Evolutionary conservation across 2,797 vertebrate genomes (phyloP), one percentile per base, ranked within the genome.

Genomic region (Carapus acus): DNA sequence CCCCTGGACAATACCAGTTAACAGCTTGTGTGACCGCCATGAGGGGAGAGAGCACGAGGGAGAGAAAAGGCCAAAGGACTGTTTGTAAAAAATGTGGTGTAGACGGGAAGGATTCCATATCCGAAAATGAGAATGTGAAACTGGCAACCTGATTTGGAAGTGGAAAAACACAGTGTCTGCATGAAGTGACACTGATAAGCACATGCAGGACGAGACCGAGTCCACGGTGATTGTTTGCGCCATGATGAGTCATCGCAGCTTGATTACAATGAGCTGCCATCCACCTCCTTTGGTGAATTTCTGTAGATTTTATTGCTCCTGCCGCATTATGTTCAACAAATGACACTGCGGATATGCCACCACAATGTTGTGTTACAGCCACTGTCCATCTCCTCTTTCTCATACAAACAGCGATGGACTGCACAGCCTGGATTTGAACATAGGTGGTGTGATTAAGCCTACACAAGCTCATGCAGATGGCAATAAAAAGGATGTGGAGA

Each of bases 381-480:
- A 6, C 44, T 27, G 27, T 7, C 44, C 20, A 20, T n/a, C 33
- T 49, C 27, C 41, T 34, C 29, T 18, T 40, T 33, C 12, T 13
- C 3, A 7, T 13, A 7, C n/a, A n/a, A n/a, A n/a, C n/a, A n/a
- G n/a, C n/a, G n/a, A n/a, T n/a, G n/a, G n/a, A n/a, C n/a, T n/a
- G n/a, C n/a, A n/a, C n/a, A n/a, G n/a, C n/a, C n/a, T n/a, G n/a
- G n/a, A n/a, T n/a, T n/a, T n/a, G n/a, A n/a, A n/a, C n/a, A n/a
- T n/a, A n/a, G n/a, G n/a, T n/a, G n/a, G n/a, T n/a, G n/a, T n/a
- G n/a, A n/a, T n/a, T n/a, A n/a, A n/a, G n/a, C n/a, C n/a, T 65
- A 79, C 68, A 65, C 54, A 62, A 81, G 69, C 66, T n/a, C n/a
- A n/a, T 74, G 69, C 70, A 63, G 51, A 65, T 67, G 80, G 82